Evolutionary conservation across 2,797 vertebrate species (phyloP).

Genomic region (Arctocebus calabarensis): DNA sequence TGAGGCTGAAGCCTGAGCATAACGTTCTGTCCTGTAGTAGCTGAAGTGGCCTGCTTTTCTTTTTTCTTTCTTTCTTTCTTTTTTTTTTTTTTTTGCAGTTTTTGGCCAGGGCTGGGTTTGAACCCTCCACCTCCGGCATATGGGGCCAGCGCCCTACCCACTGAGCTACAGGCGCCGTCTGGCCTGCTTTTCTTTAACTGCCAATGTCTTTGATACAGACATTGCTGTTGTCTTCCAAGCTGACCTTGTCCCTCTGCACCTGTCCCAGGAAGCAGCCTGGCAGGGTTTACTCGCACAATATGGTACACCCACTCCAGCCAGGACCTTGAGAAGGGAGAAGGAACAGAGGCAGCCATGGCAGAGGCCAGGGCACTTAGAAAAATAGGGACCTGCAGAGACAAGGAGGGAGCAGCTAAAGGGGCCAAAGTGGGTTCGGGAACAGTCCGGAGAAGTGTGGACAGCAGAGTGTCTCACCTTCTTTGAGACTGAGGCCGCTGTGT

Average conservation of each 20-base stretch:
- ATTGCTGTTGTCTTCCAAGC: background rate
- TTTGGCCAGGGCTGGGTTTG: too few relatives aligned
- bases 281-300: conserved; percentile 33
- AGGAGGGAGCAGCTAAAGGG: background rate
- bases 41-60: background rate
- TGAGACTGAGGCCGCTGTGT: background rate
- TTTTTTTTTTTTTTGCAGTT: too few relatives aligned
- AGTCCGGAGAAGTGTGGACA: background rate
- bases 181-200: background rate
- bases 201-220: background rate
- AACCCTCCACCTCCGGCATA: too few relatives aligned
- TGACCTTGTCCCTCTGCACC: background rate
- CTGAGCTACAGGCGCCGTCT: too few relatives aligned
- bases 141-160: too few relatives aligned
- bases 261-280: conserved; percentile 55
- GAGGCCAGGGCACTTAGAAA: background rate
- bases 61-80: too few relatives aligned
- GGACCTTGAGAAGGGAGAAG: conserved; percentile 17
- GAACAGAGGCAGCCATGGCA: background rate
- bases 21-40: background rate
- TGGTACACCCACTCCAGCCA: background rate
- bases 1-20: background rate
- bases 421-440: background rate
- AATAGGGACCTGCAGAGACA: background rate
- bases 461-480: background rate